Percentiles rank a stretch among this genome's conserved stretches.
Conservation (phyloP, 2,797 vertebrate genomes). For the Tapirus indicus region DNA sequence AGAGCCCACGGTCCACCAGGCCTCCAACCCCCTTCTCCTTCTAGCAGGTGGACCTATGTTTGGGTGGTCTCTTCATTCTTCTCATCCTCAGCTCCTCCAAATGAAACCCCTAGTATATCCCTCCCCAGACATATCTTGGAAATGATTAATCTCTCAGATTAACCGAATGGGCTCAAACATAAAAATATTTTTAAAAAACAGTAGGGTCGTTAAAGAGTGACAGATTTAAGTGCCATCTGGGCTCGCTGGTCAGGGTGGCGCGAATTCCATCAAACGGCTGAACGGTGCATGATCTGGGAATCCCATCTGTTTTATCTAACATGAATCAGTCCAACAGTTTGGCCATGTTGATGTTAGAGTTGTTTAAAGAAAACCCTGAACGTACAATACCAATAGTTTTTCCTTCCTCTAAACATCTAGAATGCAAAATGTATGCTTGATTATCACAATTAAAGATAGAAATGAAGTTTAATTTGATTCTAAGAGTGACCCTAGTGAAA, state of each 20-base stretch:
- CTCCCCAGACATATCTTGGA: constrained; percentile 87
- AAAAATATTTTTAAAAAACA: constrained; percentile 90
- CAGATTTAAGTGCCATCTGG: constrained; percentile 93
- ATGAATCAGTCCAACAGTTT: constrained; percentile 84
- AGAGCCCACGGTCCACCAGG: neutral
- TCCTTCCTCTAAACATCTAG: constrained; percentile 74
- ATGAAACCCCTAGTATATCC: constrained; percentile 65
- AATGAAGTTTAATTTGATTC: neutral
- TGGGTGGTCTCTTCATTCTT: constrained; percentile 26
- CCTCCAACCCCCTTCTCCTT: neutral
- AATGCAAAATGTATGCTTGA: constrained; percentile 73
- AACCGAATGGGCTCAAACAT: constrained; percentile 89
- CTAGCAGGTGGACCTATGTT: neutral
- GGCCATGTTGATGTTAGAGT: constrained; percentile 83
- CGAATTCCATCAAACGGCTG: constrained; percentile 92
- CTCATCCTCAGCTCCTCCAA: constrained; percentile 66
- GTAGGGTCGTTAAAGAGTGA: constrained; percentile 90
- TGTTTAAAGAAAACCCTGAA: constrained; percentile 73
- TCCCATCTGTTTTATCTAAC: constrained; percentile 91
- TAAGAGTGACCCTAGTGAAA: neutral
- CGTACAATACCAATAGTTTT: constrained; percentile 79
- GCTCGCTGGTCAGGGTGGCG: constrained; percentile 90
- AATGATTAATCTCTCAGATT: constrained; percentile 90
- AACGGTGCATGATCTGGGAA: constrained; percentile 91
- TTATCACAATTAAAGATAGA: constrained; percentile 13